Evolutionary conservation across 2,888 invertebrate genomes (phyloP), one percentile per base, ranked within the genome.

Genomic region (Amblyjoppa proteus): DNA sequence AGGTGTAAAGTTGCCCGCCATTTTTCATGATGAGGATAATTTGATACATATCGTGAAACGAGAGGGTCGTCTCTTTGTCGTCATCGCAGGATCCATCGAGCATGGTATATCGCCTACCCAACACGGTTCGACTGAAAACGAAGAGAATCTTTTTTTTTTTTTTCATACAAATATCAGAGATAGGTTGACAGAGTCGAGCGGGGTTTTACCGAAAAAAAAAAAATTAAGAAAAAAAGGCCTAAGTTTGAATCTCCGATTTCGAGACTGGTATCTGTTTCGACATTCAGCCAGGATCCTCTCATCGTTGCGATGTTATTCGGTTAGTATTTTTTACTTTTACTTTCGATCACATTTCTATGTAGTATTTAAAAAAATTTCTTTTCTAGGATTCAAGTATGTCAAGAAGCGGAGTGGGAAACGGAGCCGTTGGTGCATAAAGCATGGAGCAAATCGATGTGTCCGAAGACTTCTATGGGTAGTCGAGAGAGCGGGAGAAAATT

Each of bases 1-100:
- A 93, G 94, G 94, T 94, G 94, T 94, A 91, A 93, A 89, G 93
- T 94, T 94, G 93, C 93, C 45, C 92, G 92, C 92, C 92, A 93
- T 93, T 91, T 93, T 91, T 91, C 91, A 94, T 94, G 94, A 93
- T 92, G 91, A 92, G 89, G 89, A 94, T 93, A 94, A 94, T 93
- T 94, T 94, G 94, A 94, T 94, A 93, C 93, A 92, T 93, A 94
- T 93, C 93, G 92, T 88, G 90, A 85, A 86, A 84, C 79, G 81
- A 80, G 86, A 88, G 83, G 88, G 77, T 84, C 71, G 80, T 77
- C 77, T 58, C 84, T 82, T 81, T 88, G 81, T 61, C 20, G 53
- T 74, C 38, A 53, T 71, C 45, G 45, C 51, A 28, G 58, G 53
- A 64, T 82, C 16, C 69, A 61, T 34, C 78, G 28, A 28, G 56